Evolutionary conservation across 2,888 invertebrate genomes (phyloP), one percentile per base, ranked within the genome.

Genomic region (Harpalus rubripes): DNA sequence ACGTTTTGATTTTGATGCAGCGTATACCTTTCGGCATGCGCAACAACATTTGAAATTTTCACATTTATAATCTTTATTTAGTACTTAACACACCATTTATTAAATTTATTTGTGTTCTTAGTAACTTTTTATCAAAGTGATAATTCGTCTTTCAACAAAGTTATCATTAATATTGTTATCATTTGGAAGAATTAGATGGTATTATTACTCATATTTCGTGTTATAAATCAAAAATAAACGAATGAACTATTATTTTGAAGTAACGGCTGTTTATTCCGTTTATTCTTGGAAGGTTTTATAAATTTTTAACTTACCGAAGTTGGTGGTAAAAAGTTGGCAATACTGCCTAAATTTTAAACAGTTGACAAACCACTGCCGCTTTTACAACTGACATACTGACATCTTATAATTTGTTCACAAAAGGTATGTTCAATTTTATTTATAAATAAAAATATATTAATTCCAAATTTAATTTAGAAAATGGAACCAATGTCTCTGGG

Each of bases 401-500:
- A 74, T 44, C 6, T n/a, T 16, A 1, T 32, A 15, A 18, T 72
- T 72, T 41, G 12, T 72, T 16, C 68, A 72, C 39, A 61, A 61
- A 22, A 26, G 63, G 63, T 63, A 63, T 0, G 26, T 63, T 26
- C 26, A 18, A 63, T 22, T 5, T 15, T 26, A 63, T 63, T 26
- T 18, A 16, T 0, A 15, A 41, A 41, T 74, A 10, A 41, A 63
- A 22, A 63, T 63, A 52, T 80, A 22, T 10, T 26, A 26, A 15
- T 76, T 58, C 18, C 56, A 7, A 78, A n/a, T 41, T 59, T 12
- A 12, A 61, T 61, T 61, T 80, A 39, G 44, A 39, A 91, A 90
- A 96, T 96, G 96, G 96, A 96, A 90, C 96, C 96, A 78, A 97
- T 97, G 96, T 93, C 94, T 81, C 91, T 97, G 87, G 96, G 96